Evolutionary conservation across 2,113 vertebrate species (phyloP).

Genomic region (Phyllopteryx taeniolatus): DNA sequence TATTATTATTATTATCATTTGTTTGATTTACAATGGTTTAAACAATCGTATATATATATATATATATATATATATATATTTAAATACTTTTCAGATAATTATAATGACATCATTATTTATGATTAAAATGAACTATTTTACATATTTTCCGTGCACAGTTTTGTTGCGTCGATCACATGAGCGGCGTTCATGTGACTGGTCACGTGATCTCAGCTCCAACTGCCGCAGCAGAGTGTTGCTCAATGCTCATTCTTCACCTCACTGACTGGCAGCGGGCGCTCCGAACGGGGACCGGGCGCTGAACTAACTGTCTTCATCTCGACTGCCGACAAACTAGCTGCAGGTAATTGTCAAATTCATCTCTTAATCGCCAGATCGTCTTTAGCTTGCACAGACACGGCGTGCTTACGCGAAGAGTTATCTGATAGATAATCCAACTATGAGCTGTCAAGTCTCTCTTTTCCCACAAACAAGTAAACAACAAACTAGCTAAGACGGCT

Average conservation of each 20-base stretch:
- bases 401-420: constrained; percentile 1
- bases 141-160: background rate
- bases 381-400: background rate
- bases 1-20: too few species aligned
- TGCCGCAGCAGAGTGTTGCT: background rate
- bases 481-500: background rate
- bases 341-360: constrained; percentile 21
- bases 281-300: background rate
- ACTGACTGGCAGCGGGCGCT: background rate
- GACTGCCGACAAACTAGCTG: background rate
- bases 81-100: too few species aligned
- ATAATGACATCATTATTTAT: too few species aligned
- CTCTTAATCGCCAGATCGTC: background rate
- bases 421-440: background rate
- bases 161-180: constrained; percentile 45
- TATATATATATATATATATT: too few species aligned
- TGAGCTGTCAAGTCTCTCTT: background rate
- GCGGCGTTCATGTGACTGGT: constrained; percentile 45
- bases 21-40: too few species aligned
- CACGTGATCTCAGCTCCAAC: constrained; percentile 45
- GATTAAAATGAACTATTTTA: background rate
- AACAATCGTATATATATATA: too few species aligned
- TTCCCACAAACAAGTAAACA: background rate
- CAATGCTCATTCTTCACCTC: background rate
- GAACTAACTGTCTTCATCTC: background rate